Conservation (phyloP, 2,113 vertebrate genomes). For the Lepus europaeus region DNA sequence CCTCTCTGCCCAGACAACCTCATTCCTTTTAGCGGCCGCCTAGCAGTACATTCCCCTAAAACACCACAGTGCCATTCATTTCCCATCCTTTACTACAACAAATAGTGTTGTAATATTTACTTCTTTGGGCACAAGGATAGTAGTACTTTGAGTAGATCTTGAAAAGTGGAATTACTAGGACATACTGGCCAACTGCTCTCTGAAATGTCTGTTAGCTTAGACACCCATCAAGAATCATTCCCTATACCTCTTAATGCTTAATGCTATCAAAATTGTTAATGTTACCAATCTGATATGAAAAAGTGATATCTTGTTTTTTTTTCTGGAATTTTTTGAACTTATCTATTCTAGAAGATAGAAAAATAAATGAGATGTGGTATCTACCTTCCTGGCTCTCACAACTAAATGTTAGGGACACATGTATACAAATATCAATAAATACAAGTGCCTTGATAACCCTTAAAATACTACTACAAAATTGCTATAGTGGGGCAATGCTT, state of each 20-base stretch:
- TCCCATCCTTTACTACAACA: neutral
- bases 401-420: neutral
- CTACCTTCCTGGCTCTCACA: neutral
- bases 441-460: neutral
- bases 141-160: neutral
- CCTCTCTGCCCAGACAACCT: neutral
- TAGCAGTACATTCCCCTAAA: neutral
- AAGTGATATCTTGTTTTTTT: neutral
- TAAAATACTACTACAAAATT: neutral
- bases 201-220: neutral
- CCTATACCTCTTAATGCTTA: neutral
- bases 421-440: neutral
- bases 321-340: neutral
- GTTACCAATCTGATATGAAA: neutral
- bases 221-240: neutral
- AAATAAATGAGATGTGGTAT: neutral
- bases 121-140: neutral
- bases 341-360: neutral
- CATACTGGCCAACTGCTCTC: neutral
- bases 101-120: neutral
- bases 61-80: neutral
- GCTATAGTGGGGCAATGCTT: neutral
- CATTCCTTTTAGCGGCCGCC: neutral
- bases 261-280: constrained; percentile 6
- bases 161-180: constrained; percentile 9